phyloP scores from a whole-genome alignment of 2,113 vertebrate genomes.

The Tor tambroides region DNA sequence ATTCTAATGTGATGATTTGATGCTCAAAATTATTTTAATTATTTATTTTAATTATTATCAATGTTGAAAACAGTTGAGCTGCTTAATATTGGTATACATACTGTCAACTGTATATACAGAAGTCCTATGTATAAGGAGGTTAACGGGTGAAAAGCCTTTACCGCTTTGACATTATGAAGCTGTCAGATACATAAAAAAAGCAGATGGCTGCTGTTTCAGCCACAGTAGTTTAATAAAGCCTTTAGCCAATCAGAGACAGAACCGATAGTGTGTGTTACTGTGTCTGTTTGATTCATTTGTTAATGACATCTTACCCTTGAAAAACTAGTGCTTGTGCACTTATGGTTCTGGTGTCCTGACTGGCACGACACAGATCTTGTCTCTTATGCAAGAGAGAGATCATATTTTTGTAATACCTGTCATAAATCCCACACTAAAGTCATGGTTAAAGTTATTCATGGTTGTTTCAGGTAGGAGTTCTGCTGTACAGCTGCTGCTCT shows the following conservation, averaged over 20 bases:
- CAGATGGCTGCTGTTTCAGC: constrained; percentile 43
- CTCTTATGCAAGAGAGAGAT: background rate
- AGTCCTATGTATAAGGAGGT: background rate
- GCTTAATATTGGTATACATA: too few species aligned
- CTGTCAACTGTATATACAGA: too few species aligned
- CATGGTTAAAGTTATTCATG: background rate
- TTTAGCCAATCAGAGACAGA: constrained; percentile 3
- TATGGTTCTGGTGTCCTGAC: background rate
- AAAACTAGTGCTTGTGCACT: background rate
- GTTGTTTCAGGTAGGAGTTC: constrained; percentile 20
- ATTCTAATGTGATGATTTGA: too few species aligned
- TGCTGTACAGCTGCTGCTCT: background rate
- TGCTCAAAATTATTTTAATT: too few species aligned
- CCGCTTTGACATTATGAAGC: constrained; percentile 37
- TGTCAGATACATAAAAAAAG: constrained; percentile 28
- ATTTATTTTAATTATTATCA: too few species aligned
- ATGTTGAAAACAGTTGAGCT: too few species aligned
- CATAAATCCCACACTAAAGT: background rate
- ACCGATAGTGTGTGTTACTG: background rate
- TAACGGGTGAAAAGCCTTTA: constrained; percentile 28
- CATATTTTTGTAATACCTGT: background rate
- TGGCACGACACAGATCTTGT: background rate
- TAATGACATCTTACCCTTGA: background rate
- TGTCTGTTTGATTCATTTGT: background rate
- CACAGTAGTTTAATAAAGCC: constrained; percentile 45